A percentile compares a stretch with the other conserved stretches of the same genome.
phyloP scores from a whole-genome alignment of 2,888 invertebrate genomes.

The Brachylomia viminalis region DNA sequence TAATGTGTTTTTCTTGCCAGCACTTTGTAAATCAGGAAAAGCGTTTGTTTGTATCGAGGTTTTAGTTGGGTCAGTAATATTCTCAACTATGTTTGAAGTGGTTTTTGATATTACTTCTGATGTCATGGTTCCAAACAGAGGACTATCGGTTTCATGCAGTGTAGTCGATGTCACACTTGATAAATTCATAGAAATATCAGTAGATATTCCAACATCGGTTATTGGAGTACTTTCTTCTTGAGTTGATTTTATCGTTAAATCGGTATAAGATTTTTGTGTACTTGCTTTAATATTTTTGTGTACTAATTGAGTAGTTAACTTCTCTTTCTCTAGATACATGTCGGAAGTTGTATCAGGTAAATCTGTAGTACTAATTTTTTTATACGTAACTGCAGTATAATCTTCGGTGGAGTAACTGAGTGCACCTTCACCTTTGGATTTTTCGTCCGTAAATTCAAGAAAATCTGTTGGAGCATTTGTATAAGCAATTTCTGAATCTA shows the following conservation, averaged over 20 bases:
- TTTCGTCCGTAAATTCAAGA: not conserved
- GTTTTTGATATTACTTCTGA: slow-evolving; percentile 21
- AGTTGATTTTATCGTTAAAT: slow-evolving; percentile 3
- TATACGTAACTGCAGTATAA: not conserved
- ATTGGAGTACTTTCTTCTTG: slow-evolving; percentile 16
- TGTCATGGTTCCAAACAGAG: slow-evolving; percentile 11
- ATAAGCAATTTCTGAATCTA: slow-evolving; percentile 10
- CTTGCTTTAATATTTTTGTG: slow-evolving; percentile 13
- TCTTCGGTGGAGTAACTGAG: slow-evolving; percentile 1
- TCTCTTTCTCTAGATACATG: not conserved
- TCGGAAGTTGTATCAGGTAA: not conserved
- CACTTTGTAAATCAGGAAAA: slow-evolving; percentile 23
- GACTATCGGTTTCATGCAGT: slow-evolving; percentile 2
- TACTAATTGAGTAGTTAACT: slow-evolving; percentile 22
- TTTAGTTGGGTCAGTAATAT: slow-evolving; percentile 9
- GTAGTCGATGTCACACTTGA: not conserved
- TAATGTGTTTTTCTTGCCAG: slow-evolving; percentile 2
- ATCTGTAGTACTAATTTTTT: slow-evolving; percentile 17
- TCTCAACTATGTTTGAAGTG: slow-evolving; percentile 14
- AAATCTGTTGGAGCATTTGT: slow-evolving; percentile 27
- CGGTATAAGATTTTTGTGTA: slow-evolving; percentile 31
- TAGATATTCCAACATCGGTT: slow-evolving; percentile 4
- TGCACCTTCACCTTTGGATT: not conserved
- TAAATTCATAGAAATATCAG: slow-evolving; percentile 9
- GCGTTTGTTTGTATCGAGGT: slow-evolving; percentile 18